Conservation (phyloP, 2,113 vertebrate species). For the Mormyrus lacerda region DNA sequence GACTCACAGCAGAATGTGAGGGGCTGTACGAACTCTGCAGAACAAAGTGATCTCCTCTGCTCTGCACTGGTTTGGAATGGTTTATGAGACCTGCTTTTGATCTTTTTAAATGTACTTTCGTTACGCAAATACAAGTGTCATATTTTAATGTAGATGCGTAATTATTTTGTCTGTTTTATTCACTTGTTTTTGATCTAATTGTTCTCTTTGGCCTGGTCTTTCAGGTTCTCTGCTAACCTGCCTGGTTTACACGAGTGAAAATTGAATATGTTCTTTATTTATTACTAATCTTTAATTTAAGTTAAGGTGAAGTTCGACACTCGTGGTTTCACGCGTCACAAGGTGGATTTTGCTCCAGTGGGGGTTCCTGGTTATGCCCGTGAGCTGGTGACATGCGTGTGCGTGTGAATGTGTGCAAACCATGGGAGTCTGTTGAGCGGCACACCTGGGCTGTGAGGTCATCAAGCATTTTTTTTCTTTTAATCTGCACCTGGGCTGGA, state of each 20-base stretch:
- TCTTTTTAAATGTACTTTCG: neutral
- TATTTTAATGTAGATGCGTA: neutral
- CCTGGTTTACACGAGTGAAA: neutral
- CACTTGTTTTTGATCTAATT: neutral
- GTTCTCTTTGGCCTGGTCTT: neutral
- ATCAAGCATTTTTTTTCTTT: neutral
- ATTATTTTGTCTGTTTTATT: neutral
- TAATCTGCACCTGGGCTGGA: neutral
- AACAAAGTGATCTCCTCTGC: neutral
- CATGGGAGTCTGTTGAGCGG: neutral
- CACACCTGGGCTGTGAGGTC: conserved; percentile 10
- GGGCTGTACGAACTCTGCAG: neutral
- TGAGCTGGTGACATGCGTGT: neutral
- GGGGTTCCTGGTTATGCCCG: neutral
- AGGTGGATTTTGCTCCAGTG: neutral
- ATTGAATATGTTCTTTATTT: neutral
- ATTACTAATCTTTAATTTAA: neutral
- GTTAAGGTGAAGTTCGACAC: neutral
- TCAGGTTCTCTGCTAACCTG: neutral
- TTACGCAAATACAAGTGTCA: neutral
- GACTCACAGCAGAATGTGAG: neutral
- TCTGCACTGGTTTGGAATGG: neutral
- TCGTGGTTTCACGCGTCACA: neutral
- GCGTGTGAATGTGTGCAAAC: neutral
- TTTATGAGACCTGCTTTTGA: neutral